These are phyloP conservation scores for Chymomyza fuscimana DNA, from an alignment of 2,888 invertebrate species.

Conservation along the genomic window DNA sequence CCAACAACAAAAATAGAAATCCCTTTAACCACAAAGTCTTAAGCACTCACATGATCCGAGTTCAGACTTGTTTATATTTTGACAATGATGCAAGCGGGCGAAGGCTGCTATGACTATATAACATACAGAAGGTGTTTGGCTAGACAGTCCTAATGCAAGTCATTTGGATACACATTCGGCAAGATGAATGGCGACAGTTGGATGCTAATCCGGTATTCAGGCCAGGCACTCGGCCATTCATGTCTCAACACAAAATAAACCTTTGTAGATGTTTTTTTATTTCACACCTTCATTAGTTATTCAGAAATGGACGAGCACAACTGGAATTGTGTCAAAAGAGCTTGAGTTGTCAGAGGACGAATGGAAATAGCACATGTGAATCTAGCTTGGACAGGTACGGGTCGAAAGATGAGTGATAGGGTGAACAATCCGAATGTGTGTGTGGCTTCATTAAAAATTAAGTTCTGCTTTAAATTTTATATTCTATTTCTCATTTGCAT, in stretches of 20 bases:
- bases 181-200: constrained; percentile 73
- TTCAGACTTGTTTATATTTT: no score
- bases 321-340: constrained; percentile 59
- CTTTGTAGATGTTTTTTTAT: constrained; percentile 57
- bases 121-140: constrained; percentile 15
- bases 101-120: no score
- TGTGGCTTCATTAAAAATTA: no score
- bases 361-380: constrained; percentile 51
- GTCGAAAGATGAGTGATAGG: constrained; percentile 28
- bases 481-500: no score
- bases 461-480: no score
- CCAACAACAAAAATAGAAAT: background rate
- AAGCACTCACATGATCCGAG: background rate
- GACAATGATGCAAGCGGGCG: no score
- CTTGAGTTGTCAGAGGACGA: constrained; percentile 40
- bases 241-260: constrained; percentile 39
- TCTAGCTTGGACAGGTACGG: background rate
- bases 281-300: constrained; percentile 74
- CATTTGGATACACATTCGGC: constrained; percentile 58
- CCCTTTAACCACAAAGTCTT: background rate
- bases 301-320: constrained; percentile 69
- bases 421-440: background rate
- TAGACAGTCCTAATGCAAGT: no score
- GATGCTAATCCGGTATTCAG: constrained; percentile 69
- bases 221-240: constrained; percentile 45